Conservation (phyloP, 2,113 vertebrate genomes). For the Chamaetylas fuelleborni region DNA sequence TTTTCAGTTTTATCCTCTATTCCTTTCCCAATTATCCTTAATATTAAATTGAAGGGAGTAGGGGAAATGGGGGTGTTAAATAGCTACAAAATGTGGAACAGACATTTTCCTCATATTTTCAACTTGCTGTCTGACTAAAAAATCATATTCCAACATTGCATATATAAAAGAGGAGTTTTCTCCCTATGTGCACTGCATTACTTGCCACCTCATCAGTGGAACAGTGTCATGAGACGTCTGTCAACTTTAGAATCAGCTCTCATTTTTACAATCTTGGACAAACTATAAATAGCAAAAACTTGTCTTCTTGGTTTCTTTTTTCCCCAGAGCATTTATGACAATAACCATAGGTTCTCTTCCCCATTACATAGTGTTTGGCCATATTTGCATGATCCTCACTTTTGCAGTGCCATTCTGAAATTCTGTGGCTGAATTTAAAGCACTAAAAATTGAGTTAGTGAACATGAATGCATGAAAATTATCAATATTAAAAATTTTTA, state of each 20-base stretch:
- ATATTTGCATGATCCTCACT: rapidly evolving
- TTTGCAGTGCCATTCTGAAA: neutral
- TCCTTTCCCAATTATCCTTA: neutral
- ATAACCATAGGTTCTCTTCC: neutral
- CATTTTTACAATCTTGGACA: neutral
- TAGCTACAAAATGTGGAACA: neutral
- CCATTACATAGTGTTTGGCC: neutral
- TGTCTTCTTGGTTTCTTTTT: neutral
- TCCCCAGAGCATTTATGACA: neutral
- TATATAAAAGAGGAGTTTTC: neutral
- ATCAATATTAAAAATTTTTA: neutral
- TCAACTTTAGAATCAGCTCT: neutral
- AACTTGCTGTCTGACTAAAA: neutral
- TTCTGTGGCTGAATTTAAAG: neutral
- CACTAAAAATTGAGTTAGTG: neutral
- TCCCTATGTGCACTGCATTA: neutral
- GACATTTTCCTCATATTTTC: neutral
- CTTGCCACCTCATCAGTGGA: neutral
- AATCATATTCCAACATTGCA: neutral
- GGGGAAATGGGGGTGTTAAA: neutral
- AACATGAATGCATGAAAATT: neutral
- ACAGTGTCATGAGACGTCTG: neutral
- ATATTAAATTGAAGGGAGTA: neutral
- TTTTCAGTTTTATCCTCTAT: conserved; percentile 10
- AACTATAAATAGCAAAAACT: neutral